These are phyloP conservation scores for Pherbina coryleti DNA, from an alignment of 2,888 invertebrate genomes.

Conservation along the genomic window DNA sequence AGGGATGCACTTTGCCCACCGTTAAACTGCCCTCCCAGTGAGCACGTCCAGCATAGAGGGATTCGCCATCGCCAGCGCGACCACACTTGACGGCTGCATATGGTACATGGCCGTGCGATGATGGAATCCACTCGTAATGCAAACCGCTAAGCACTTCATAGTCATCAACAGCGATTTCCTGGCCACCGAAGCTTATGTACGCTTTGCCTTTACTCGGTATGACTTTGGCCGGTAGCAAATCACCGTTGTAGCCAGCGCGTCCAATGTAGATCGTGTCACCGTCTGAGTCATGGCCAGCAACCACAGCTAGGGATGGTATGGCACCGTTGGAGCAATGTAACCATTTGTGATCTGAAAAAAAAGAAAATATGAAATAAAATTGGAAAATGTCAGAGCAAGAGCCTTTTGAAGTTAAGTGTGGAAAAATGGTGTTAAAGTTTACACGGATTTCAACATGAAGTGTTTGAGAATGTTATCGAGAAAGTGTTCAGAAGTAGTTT, in stretches of 20 bases:
- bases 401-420: background rate
- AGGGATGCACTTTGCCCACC: conserved; percentile 77
- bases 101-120: conserved; percentile 75
- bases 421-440: background rate
- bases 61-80: conserved; percentile 75
- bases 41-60: conserved; percentile 78
- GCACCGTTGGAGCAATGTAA: conserved; percentile 69
- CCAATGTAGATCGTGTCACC: conserved; percentile 82
- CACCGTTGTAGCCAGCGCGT: conserved; percentile 76
- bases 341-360: conserved; percentile 65
- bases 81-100: conserved; percentile 77
- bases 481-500: background rate
- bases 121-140: conserved; percentile 77
- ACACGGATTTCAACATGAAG: background rate
- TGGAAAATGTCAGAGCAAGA: background rate
- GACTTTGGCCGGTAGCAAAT: conserved; percentile 75
- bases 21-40: conserved; percentile 77
- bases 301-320: conserved; percentile 69
- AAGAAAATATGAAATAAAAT: too few relatives aligned
- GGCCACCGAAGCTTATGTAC: conserved; percentile 75
- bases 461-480: background rate
- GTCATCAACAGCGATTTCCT: conserved; percentile 75
- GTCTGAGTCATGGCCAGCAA: conserved; percentile 78
- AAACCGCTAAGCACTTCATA: conserved; percentile 77
- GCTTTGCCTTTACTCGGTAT: conserved; percentile 75